These are phyloP conservation scores for Cephalopholis sonnerati DNA, from an alignment of 2,113 vertebrate species.

Conservation along the genomic window DNA sequence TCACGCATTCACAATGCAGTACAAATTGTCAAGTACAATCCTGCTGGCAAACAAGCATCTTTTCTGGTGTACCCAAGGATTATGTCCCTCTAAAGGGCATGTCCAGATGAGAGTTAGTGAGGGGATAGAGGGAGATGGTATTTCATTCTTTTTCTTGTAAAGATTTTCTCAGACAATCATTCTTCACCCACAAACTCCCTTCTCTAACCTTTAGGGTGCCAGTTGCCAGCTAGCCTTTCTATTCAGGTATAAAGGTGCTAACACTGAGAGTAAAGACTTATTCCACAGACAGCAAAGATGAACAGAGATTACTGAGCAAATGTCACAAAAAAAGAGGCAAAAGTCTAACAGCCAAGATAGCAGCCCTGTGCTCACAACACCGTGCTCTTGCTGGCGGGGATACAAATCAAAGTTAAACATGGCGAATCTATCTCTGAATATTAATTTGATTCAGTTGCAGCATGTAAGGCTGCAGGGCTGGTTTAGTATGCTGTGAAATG, in stretches of 20 bases:
- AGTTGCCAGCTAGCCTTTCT: not conserved
- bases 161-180: not conserved
- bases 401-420: slow-evolving; percentile 10
- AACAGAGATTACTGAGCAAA: slow-evolving; percentile 22
- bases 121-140: not conserved
- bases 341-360: not conserved
- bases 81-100: not conserved
- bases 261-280: not conserved
- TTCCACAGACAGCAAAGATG: not conserved
- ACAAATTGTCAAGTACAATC: not conserved
- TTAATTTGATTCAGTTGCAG: slow-evolving; percentile 29
- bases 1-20: not conserved
- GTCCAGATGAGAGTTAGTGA: not conserved
- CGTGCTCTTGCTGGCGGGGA: not conserved
- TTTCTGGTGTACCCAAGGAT: not conserved
- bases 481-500: not conserved
- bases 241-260: not conserved
- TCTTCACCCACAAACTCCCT: not conserved
- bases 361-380: not conserved
- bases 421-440: slow-evolving; percentile 28
- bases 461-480: not conserved
- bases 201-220: not conserved
- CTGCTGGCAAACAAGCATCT: not conserved
- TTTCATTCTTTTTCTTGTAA: not conserved
- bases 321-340: not conserved